Evolutionary conservation across 2,797 vertebrate genomes (phyloP).

Genomic region (Gallinago solitaria): DNA sequence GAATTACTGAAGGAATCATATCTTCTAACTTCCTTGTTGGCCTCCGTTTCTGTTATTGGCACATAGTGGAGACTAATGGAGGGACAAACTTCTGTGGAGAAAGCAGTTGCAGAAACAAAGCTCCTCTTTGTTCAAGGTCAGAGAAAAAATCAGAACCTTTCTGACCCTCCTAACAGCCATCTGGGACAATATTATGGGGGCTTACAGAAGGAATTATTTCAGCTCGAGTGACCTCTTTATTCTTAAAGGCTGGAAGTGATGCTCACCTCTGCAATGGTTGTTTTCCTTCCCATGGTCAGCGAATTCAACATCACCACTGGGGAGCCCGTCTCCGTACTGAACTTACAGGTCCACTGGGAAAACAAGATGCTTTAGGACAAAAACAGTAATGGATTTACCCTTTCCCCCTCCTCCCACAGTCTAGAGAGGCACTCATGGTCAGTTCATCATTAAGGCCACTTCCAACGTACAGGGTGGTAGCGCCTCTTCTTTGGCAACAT

Average conservation of each 20-base stretch:
- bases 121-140: not conserved
- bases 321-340: not conserved
- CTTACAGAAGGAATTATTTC: not conserved
- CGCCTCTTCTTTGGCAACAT: conserved; percentile 63
- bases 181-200: not conserved
- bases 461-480: conserved; percentile 58
- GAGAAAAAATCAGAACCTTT: not conserved
- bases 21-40: not conserved
- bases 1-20: not conserved
- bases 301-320: conserved; percentile 64
- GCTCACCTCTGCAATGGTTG: conserved; percentile 72
- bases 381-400: not conserved
- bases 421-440: not conserved
- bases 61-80: not conserved
- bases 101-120: not conserved
- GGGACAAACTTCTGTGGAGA: not conserved
- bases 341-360: conserved; percentile 55
- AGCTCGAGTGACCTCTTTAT: not conserved
- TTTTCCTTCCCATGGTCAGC: conserved; percentile 33
- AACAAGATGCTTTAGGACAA: not conserved
- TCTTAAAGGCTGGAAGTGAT: not conserved
- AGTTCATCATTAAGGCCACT: not conserved
- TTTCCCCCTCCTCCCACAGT: not conserved
- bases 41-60: not conserved
- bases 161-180: not conserved